A percentile compares a stretch with the other conserved stretches of the same genome.
phyloP scores from a whole-genome alignment of 1,140 invertebrate species.

The Brachionus manjavacas region DNA sequence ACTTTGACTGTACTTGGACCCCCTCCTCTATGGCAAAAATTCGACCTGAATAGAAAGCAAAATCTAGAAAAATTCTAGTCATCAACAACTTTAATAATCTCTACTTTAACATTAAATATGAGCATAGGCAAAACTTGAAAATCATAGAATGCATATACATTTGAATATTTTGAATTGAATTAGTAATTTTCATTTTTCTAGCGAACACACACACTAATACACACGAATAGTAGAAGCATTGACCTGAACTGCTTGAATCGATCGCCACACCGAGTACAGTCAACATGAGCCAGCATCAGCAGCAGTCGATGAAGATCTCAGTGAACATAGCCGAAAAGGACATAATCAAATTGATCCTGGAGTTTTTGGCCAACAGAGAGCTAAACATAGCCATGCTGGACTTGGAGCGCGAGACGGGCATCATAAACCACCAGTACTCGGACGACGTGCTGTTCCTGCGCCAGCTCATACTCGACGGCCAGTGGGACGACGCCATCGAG shows the following conservation, averaged over 20 bases:
- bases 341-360: conserved; percentile 79
- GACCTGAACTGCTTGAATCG: not conserved
- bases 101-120: conserved; percentile 28
- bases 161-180: not conserved
- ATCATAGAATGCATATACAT: not conserved
- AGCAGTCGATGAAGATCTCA: not conserved
- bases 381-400: conserved; percentile 74
- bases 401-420: conserved; percentile 78
- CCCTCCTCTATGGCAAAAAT: not conserved
- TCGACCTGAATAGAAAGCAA: not conserved
- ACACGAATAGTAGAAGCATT: not conserved
- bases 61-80: not conserved
- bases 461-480: conserved; percentile 85
- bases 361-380: conserved; percentile 83
- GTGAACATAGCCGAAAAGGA: conserved; percentile 59
- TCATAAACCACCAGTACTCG: conserved; percentile 81
- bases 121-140: not conserved
- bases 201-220: not conserved
- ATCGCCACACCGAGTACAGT: not conserved
- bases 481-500: conserved; percentile 93
- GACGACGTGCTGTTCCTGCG: conserved; percentile 88
- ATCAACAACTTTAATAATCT: not conserved
- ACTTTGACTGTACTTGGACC: not conserved
- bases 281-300: not conserved
- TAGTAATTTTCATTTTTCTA: not conserved